Base-by-base conservation (phyloP, 23 tunicate genomes). In the Ascidia mentula region DNA sequence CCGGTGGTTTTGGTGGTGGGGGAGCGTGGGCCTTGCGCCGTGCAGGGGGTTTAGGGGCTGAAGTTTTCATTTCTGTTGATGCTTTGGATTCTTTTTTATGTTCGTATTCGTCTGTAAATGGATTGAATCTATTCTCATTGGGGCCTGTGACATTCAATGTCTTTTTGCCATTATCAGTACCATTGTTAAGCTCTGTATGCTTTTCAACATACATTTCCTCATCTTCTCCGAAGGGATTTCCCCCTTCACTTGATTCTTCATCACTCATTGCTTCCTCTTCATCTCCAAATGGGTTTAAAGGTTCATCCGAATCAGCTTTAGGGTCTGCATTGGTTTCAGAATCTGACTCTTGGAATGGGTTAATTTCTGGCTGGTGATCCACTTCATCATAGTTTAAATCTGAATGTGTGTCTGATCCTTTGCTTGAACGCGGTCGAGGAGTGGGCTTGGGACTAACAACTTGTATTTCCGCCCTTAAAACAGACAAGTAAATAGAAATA, bases 1-100 rank as follows among this genome's bases (percentile, higher is more conserved):
- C 73, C 79, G 89, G 83, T 59, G 80, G 73, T 69, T 38, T 35
- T 32, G 97, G 87, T 13, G 97, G 90, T 18, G 87, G 79, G 6
- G 96, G 87, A 28, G 90, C 85, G 3, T 31, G 82, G 17, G 36
- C 70, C 70, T 92, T 92, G 18, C 70, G 60, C 81, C 86, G 80
- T 5, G 77, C 15, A n/a, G 86, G 79, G 18, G 90, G 87, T 39
- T 40, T 73, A 15, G 90, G 83, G n/a, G 81, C 61, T 18, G 34
- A 20, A 15, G 72, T 31, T 24, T 80, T 13, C 22, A 9, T 28
- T 1, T 20, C 65, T 53, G 65, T 9, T 9, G 13, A 3, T 53
- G 7, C 13, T 28, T 53, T 53, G 24, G 34, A 40, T 38, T 76
- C 53, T 71, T 86, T 76, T 37, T 76, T 77, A 13, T 82, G 87